phyloP scores from a whole-genome alignment of 2,888 invertebrate species.

The Matsumyia berberina region DNA sequence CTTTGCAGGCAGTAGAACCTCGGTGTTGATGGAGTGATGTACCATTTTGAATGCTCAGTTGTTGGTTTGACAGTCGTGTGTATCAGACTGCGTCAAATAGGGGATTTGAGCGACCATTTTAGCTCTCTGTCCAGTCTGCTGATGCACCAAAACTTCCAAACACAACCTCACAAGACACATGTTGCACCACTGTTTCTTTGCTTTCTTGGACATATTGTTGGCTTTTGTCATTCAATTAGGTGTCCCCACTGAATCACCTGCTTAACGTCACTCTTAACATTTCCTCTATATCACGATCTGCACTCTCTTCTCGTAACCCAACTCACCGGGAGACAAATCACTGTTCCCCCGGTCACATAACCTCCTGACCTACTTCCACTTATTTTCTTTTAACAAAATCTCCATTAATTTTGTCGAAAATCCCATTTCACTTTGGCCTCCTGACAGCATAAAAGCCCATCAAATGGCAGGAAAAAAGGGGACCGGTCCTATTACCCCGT shows the following conservation, averaged over 20 bases:
- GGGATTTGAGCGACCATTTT: too few species aligned
- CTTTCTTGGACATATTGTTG: neutral
- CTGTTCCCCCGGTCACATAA: slow-evolving; percentile 14
- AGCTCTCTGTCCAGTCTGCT: too few species aligned
- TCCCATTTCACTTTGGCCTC: slow-evolving; percentile 34
- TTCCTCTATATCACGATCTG: neutral
- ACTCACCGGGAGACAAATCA: slow-evolving; percentile 16
- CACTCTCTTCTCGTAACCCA: neutral
- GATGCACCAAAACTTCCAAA: too few species aligned
- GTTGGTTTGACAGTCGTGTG: too few species aligned
- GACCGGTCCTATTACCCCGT: slow-evolving; percentile 4
- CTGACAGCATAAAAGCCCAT: slow-evolving; percentile 42
- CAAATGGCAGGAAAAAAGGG: slow-evolving; percentile 19
- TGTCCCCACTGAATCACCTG: neutral
- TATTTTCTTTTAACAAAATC: slow-evolving; percentile 23
- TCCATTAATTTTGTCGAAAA: slow-evolving; percentile 52
- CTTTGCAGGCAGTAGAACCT: too few species aligned
- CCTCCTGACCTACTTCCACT: slow-evolving; percentile 43
- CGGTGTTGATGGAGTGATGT: too few species aligned
- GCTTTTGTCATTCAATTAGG: neutral
- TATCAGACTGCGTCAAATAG: too few species aligned
- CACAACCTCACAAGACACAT: too few species aligned
- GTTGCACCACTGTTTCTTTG: too few species aligned
- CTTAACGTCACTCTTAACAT: neutral
- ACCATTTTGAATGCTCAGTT: too few species aligned